A percentile compares a stretch with the other conserved stretches of the same genome.
Evolutionary conservation across 2,797 vertebrate genomes (phyloP).

Genomic region (Cercopithecus hamlyni): DNA sequence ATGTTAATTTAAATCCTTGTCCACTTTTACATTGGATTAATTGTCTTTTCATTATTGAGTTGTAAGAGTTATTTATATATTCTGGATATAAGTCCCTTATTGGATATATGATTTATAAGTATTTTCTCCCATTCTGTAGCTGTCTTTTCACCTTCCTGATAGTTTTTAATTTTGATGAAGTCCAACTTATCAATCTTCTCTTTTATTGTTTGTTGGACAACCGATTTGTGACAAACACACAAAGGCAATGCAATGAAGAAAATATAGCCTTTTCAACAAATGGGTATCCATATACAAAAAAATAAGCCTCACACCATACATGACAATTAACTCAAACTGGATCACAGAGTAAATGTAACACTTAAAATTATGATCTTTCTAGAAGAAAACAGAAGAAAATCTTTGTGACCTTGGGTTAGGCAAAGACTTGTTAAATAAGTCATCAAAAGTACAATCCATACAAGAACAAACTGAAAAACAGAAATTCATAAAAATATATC

Average conservation of each 20-base stretch:
- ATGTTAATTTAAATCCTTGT: conserved; percentile 16
- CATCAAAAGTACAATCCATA: not conserved
- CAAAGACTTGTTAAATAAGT: not conserved
- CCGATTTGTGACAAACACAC: not conserved
- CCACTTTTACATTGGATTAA: not conserved
- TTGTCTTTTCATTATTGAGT: not conserved
- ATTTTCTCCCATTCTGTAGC: not conserved
- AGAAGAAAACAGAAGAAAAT: not conserved
- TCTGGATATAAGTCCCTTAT: not conserved
- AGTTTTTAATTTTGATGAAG: conserved; percentile 3
- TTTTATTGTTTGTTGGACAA: not conserved
- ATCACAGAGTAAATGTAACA: not conserved
- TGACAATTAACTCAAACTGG: not conserved
- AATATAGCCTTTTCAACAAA: not conserved
- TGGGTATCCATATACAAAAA: not conserved
- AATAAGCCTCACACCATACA: not conserved
- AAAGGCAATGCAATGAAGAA: not conserved
- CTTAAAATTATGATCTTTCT: not conserved
- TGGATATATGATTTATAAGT: conserved; percentile 11
- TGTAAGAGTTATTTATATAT: not conserved
- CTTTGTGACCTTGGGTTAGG: not conserved
- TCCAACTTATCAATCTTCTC: not conserved
- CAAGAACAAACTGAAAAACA: not conserved
- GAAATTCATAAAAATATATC: not conserved
- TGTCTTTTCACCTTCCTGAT: conserved; percentile 13